Base-by-base conservation (phyloP, 2,797 vertebrate genomes). In the Sebastiscus albofasciatus region DNA sequence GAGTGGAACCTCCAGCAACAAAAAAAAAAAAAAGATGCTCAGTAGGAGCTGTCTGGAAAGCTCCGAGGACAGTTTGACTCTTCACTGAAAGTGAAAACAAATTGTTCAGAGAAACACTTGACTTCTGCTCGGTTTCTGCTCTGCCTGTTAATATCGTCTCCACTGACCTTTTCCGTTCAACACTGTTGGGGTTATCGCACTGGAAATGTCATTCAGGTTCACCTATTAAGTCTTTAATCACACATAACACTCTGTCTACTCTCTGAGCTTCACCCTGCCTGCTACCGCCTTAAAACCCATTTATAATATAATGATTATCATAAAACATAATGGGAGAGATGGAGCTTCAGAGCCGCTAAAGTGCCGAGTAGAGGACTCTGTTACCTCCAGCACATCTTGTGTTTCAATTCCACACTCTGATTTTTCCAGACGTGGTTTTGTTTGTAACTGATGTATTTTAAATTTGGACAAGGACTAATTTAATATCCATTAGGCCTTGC, bases 171-270 rank as follows among this genome's bases (percentile, higher is more conserved):
- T 82, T 75, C 13, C 52, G 49, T 68, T 46, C 8, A 49, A 56
- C n/a, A 74, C 69, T 34, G 61, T 29, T 39, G 60, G 33, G 74
- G 69, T 82, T 72, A 75, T 84, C 27, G 1, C 67, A 22, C 39
- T 34, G 16, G 31, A 83, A 67, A 73, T 77, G 61, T 59, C 79
- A 65, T 34, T 77, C 33, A 77, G 36, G 26, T 75, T 68, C 64
- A 79, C 65, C 76, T 78, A 69, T 73, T 78, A 80, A 59, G 59
- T 75, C 69, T 82, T 83, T 72, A 84, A 65, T 84, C 60, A 52
- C 60, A 72, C 67, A 54, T 58, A 73, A 54, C 61, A 2, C 64
- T 67, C 65, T 4, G 42, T 33, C 27, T 33, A 62, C 70, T 68
- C 67, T 24, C 31, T 36, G 31, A 67, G 62, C 12, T 46, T 80